Conservation (phyloP, 2,888 invertebrate genomes). For the Microctonus brassicae region DNA sequence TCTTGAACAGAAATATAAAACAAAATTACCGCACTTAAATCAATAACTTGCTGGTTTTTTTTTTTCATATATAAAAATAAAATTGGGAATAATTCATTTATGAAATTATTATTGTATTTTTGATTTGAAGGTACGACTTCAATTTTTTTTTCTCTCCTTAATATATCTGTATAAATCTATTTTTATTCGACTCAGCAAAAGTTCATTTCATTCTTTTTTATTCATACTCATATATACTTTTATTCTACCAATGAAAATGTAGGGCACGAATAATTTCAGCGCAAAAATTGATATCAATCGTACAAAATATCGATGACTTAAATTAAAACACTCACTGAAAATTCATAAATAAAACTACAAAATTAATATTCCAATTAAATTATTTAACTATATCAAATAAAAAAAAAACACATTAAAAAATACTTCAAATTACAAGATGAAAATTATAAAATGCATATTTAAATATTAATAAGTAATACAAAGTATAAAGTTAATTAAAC, state of each 20-base stretch:
- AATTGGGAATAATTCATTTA: background rate
- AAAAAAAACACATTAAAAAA: no score
- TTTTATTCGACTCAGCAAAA: slow-evolving; percentile 31
- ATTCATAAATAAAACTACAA: no score
- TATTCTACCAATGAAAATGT: slow-evolving; percentile 21
- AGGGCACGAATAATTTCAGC: slow-evolving; percentile 27
- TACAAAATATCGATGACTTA: slow-evolving; percentile 13
- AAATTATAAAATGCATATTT: no score
- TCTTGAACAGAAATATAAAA: background rate
- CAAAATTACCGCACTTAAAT: background rate
- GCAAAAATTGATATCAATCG: slow-evolving; percentile 4
- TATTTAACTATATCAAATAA: no score
- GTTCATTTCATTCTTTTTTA: slow-evolving; percentile 21
- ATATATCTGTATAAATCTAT: background rate
- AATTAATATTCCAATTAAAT: no score
- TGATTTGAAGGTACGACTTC: background rate
- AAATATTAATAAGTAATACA: no score
- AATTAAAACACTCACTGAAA: no score
- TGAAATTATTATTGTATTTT: background rate
- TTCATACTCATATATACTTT: slow-evolving; percentile 2
- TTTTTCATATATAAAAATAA: background rate
- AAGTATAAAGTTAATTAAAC: background rate
- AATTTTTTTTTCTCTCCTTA: background rate
- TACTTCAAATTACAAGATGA: background rate
- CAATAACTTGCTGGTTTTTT: background rate